Conservation (phyloP, 2,888 invertebrate genomes). For the Drosophila infuscata region DNA sequence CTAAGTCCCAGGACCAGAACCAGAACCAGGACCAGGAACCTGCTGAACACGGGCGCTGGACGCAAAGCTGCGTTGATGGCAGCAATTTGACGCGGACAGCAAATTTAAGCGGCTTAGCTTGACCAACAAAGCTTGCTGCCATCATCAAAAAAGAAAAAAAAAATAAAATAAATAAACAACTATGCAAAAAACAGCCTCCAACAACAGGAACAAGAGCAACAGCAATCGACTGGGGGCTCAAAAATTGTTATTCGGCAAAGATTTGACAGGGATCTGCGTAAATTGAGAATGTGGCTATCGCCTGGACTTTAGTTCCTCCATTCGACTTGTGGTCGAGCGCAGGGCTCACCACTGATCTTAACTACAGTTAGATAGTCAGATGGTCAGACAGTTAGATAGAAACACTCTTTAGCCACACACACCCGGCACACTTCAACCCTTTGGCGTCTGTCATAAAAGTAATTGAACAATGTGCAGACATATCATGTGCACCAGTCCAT, state of each 20-base stretch:
- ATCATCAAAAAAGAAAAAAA: conserved; percentile 21
- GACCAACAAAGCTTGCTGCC: conserved; percentile 64
- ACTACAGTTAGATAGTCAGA: background rate
- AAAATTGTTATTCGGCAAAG: conserved; percentile 43
- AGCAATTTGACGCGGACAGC: conserved; percentile 72
- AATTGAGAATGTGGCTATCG: conserved; percentile 25
- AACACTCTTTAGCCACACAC: background rate
- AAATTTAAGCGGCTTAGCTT: conserved; percentile 78
- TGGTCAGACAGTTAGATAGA: background rate
- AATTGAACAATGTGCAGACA: conserved; percentile 44
- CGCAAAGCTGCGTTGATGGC: conserved; percentile 73
- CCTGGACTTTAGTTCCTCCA: background rate
- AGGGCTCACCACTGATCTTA: conserved; percentile 10
- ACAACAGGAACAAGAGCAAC: conserved; percentile 6
- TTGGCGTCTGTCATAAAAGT: conserved; percentile 30
- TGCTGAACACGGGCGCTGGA: conserved; percentile 6
- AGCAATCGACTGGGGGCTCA: conserved; percentile 31
- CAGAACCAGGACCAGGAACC: conserved; percentile 5
- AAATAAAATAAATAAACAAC: background rate
- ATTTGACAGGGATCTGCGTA: conserved; percentile 53
- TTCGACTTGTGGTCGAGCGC: conserved; percentile 2
- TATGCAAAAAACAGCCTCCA: background rate
- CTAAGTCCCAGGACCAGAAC: conserved; percentile 26
- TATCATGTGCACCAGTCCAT: conserved; percentile 11
- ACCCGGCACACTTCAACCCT: background rate